Evolutionary conservation across 2,797 vertebrate species (phyloP), one percentile per base, ranked within the genome.

Genomic region (Pipistrellus kuhlii): DNA sequence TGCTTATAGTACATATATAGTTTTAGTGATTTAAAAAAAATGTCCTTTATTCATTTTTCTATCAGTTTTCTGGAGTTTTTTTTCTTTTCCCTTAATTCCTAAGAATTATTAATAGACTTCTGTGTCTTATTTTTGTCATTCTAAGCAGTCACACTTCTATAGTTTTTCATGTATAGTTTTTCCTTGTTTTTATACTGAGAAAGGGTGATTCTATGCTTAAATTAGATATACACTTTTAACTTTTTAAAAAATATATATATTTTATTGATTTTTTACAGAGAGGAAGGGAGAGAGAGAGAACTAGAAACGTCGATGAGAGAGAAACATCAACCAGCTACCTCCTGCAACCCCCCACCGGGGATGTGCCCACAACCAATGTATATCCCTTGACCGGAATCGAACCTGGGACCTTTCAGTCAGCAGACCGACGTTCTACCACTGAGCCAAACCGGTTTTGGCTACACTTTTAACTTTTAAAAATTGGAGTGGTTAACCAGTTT

Each of bases 101-200:
- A 76, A 91, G 53, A 90, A 51, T 57, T 62, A n/a, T 82, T 80
- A 85, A 85, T 27, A 64, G 59, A 44, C 44, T 69, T 64, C 13
- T 53, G 11, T 80, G 57, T 73, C 68, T 48, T 90, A 44, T 32
- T 85, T 90, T 77, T 75, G 77, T 62, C 53, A 90, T 92, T 92
- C 41, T 6, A 90, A 71, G 30, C 87, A 80, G 44, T 90, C 72
- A 68, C 5, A 69, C 5, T 48, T 93, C 44, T 44, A 44, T 44
- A 1, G 15, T 41, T 92, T 90, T 69, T 84, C 48, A 76, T 85
- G 35, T 78, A 32, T 62, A 44, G 7, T 69, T 51, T 59, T 69
- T 55, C 30, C 17, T 64, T 81, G 35, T 10, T 53, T 93, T 83
- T 75, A 57, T 75, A 69, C 25, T 80, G 20, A 94, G 46, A 87